These are phyloP conservation scores for Channa maculata DNA, from an alignment of 2,113 vertebrate genomes.

Conservation along the genomic window DNA sequence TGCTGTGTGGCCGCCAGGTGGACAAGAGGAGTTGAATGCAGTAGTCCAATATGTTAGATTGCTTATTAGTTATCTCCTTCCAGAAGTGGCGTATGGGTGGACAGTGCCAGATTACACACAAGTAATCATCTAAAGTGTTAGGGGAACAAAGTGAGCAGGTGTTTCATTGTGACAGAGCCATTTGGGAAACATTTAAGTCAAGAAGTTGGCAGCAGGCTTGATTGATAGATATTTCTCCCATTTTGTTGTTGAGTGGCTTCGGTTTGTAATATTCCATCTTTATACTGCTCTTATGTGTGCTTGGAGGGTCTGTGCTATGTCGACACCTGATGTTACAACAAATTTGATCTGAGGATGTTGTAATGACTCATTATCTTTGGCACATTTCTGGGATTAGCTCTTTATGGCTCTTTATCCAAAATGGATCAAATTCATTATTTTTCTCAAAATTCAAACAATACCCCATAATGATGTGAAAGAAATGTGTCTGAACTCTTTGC, in stretches of 20 bases:
- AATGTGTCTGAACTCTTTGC: too few relatives aligned
- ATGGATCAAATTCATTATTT: too few relatives aligned
- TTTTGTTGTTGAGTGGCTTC: conserved; percentile 43
- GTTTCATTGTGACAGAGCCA: conserved; percentile 58
- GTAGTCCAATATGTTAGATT: conserved; percentile 48
- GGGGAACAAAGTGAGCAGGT: conserved; percentile 66
- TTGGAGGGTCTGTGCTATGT: conserved; percentile 7
- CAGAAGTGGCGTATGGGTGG: conserved; percentile 45
- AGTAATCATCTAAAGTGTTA: conserved; percentile 65
- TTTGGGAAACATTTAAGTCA: conserved; percentile 63
- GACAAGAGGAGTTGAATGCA: conserved; percentile 12
- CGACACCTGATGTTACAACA: conserved; percentile 11
- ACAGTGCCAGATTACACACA: conserved; percentile 50
- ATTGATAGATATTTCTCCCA: conserved; percentile 47
- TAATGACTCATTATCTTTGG: too few relatives aligned
- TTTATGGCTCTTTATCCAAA: too few relatives aligned
- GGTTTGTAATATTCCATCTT: conserved; percentile 25
- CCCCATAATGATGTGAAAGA: too few relatives aligned
- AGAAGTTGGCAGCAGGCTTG: conserved; percentile 54
- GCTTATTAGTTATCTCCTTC: conserved; percentile 56
- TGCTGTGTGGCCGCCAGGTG: background rate
- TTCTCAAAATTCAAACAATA: too few relatives aligned
- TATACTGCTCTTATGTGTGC: conserved; percentile 4
- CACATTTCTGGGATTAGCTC: too few relatives aligned
- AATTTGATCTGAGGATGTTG: background rate